phyloP scores from a whole-genome alignment of 2,888 invertebrate species.

The Chirona hameri region DNA sequence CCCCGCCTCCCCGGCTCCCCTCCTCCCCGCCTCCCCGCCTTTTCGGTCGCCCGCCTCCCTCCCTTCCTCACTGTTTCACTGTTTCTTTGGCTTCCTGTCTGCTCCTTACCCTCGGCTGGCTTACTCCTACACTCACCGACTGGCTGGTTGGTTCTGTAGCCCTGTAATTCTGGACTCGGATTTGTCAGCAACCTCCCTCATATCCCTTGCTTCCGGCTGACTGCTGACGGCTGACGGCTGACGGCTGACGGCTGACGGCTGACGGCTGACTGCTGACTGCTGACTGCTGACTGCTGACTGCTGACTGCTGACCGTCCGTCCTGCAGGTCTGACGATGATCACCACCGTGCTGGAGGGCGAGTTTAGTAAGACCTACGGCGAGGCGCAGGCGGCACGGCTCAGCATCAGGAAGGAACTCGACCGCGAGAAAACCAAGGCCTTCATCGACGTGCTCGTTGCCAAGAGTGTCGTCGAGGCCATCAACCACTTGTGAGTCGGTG shows the following conservation, averaged over 20 bases:
- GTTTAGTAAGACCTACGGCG: constrained; percentile 72
- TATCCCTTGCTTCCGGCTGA: no score
- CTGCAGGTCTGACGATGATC: constrained; percentile 79
- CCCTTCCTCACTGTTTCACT: no score
- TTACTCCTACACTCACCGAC: no score
- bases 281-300: background rate
- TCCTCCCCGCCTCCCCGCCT: no score
- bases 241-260: background rate
- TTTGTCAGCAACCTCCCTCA: no score
- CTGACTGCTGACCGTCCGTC: no score
- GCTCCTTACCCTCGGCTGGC: no score
- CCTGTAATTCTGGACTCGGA: no score
- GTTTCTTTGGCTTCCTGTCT: no score
- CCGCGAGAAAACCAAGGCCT: constrained; percentile 96
- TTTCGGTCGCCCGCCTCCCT: no score
- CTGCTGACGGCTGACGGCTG: background rate
- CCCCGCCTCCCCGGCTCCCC: no score
- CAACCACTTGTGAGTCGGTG: constrained; percentile 78
- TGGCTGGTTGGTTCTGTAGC: no score
- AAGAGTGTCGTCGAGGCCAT: constrained; percentile 82
- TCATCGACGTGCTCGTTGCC: constrained; percentile 89
- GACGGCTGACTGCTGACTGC: background rate
- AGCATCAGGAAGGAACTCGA: constrained; percentile 80
- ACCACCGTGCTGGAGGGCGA: constrained; percentile 82
- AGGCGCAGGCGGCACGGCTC: constrained; percentile 77